A percentile compares a stretch with the other conserved stretches of the same genome.
phyloP scores from a whole-genome alignment of 2,797 vertebrate species.

The Hoplostethus atlanticus region DNA sequence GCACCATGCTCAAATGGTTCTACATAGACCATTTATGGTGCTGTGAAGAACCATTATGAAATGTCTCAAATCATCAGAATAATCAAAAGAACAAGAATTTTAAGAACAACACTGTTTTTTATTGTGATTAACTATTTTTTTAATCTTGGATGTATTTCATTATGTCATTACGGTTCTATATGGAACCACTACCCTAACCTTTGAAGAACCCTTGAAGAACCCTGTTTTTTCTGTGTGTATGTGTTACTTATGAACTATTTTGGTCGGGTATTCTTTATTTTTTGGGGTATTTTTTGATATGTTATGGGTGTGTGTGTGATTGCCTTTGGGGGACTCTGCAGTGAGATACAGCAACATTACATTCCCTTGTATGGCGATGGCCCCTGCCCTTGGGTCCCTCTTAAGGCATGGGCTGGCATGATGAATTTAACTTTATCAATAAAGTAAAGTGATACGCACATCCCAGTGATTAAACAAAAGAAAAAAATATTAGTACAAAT shows the following conservation, averaged over 20 bases:
- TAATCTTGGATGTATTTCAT: too few relatives aligned
- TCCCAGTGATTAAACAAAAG: slow-evolving; percentile 19
- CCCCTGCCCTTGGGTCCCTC: slow-evolving; percentile 11
- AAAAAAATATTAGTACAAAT: slow-evolving; percentile 4
- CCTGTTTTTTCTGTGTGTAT: background rate
- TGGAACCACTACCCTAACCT: too few relatives aligned
- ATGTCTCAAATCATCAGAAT: too few relatives aligned
- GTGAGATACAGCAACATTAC: slow-evolving; percentile 56
- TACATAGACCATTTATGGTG: too few relatives aligned
- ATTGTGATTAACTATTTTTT: too few relatives aligned
- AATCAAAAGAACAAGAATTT: too few relatives aligned
- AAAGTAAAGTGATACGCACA: background rate
- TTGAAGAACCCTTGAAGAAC: too few relatives aligned
- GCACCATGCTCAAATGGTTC: too few relatives aligned
- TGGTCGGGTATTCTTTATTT: background rate
- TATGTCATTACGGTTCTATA: too few relatives aligned
- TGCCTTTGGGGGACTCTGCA: slow-evolving; percentile 35
- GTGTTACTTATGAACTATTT: background rate
- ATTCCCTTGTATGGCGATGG: slow-evolving; percentile 31
- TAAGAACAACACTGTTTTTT: too few relatives aligned
- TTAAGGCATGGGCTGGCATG: slow-evolving; percentile 66
- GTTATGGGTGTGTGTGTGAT: slow-evolving; percentile 1
- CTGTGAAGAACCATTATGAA: too few relatives aligned
- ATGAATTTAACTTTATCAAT: slow-evolving; percentile 32
- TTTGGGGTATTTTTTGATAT: background rate